A percentile compares a stretch with the other conserved stretches of the same genome.
Evolutionary conservation across 2,888 invertebrate species (phyloP).

Genomic region (Spisula subtruncata): DNA sequence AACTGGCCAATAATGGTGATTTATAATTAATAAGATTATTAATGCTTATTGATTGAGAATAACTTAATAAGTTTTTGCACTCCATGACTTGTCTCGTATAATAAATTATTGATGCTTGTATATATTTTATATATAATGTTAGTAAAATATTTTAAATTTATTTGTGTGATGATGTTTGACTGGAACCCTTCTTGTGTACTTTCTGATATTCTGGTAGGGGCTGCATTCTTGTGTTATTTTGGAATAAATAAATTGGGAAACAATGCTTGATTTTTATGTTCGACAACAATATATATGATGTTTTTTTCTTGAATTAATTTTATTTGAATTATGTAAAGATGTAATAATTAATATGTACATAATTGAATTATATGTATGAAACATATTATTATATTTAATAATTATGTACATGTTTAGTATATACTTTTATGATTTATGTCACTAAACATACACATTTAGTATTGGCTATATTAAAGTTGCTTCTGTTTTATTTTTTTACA

Average conservation of each 20-base stretch:
- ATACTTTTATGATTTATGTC: too few species aligned
- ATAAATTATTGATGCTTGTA: neutral
- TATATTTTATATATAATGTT: neutral
- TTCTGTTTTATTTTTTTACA: too few species aligned
- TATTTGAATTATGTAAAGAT: too few species aligned
- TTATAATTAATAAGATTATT: neutral
- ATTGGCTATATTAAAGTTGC: too few species aligned
- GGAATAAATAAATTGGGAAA: neutral
- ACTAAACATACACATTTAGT: too few species aligned
- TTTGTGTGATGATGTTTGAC: slow-evolving; percentile 7
- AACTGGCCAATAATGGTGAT: neutral
- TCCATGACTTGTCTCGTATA: neutral
- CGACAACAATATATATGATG: too few species aligned
- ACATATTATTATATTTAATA: too few species aligned
- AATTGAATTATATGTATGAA: too few species aligned
- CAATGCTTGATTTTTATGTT: too few species aligned
- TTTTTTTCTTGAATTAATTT: too few species aligned
- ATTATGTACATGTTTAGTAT: too few species aligned
- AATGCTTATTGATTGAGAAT: slow-evolving; percentile 2
- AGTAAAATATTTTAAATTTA: neutral
- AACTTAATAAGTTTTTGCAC: slow-evolving; percentile 10
- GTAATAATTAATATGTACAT: too few species aligned
- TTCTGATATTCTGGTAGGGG: neutral
- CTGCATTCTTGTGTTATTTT: neutral
- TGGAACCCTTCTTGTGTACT: neutral